phyloP scores from a whole-genome alignment of 2,797 vertebrate species.

The Chiroxiphia lanceolata region DNA sequence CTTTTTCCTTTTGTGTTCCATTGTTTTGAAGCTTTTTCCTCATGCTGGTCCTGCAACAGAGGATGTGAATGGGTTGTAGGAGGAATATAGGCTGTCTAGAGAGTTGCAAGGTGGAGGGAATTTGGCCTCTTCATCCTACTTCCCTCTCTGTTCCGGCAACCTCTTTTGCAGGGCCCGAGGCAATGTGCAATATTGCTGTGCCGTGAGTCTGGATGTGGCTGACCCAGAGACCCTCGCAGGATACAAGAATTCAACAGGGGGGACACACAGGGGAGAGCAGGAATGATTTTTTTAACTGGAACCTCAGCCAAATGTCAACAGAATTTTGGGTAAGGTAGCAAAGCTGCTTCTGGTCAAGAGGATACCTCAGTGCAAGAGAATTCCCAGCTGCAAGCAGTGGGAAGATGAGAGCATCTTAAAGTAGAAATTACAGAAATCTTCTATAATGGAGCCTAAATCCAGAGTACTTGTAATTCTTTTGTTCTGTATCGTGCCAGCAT shows the following conservation, averaged over 20 bases:
- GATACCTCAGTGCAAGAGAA: neutral
- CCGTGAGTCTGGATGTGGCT: neutral
- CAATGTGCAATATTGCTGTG: neutral
- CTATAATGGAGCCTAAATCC: neutral
- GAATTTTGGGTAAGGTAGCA: neutral
- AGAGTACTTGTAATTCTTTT: neutral
- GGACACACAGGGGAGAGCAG: neutral
- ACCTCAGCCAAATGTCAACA: neutral
- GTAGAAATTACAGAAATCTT: neutral
- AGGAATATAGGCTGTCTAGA: neutral
- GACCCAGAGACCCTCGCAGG: neutral
- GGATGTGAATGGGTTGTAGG: neutral
- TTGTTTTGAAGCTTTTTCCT: slow-evolving; percentile 10
- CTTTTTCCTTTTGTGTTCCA: neutral
- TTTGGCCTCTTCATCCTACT: slow-evolving; percentile 9
- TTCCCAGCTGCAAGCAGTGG: neutral
- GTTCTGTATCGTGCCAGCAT: neutral
- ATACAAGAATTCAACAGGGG: neutral
- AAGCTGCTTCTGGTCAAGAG: neutral
- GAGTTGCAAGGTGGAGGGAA: neutral
- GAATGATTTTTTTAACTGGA: neutral
- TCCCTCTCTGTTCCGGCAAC: slow-evolving; percentile 13
- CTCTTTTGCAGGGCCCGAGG: neutral
- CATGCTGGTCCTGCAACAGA: neutral
- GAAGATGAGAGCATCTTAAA: neutral